These are phyloP conservation scores for Augiades crinisus DNA, from an alignment of 2,888 invertebrate species.

Conservation along the genomic window DNA sequence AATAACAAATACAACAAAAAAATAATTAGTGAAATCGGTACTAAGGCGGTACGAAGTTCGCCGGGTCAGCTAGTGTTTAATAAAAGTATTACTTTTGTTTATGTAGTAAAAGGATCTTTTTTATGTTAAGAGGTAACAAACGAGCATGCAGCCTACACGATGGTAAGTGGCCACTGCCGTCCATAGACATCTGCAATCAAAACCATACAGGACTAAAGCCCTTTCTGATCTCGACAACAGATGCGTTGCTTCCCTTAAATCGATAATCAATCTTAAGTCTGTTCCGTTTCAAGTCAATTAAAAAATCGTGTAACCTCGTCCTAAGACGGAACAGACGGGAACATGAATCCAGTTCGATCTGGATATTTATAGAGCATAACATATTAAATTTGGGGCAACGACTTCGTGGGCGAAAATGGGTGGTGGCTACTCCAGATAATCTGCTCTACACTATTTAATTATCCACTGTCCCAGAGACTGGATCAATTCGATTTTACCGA, in stretches of 20 bases:
- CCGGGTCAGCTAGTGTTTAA: too few species aligned
- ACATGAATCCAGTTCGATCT: constrained; percentile 22
- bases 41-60: too few species aligned
- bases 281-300: not conserved
- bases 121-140: too few species aligned
- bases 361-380: constrained; percentile 52
- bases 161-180: too few species aligned
- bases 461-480: not conserved
- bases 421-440: constrained; percentile 27
- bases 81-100: too few species aligned
- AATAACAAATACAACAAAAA: too few species aligned
- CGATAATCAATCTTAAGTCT: not conserved
- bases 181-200: too few species aligned
- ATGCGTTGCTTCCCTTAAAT: not conserved
- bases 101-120: too few species aligned
- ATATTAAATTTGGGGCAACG: constrained; percentile 54
- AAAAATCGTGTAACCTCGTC: constrained; percentile 23
- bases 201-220: too few species aligned
- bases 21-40: too few species aligned
- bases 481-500: not conserved
- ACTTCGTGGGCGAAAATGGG: constrained; percentile 43
- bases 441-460: not conserved
- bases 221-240: too few species aligned
- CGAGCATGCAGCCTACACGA: too few species aligned
- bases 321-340: constrained; percentile 45